A percentile compares a stretch with the other conserved stretches of the same genome.
These are phyloP conservation scores for Fregata magnificens DNA, from an alignment of 2,113 vertebrate species.

Conservation along the genomic window DNA sequence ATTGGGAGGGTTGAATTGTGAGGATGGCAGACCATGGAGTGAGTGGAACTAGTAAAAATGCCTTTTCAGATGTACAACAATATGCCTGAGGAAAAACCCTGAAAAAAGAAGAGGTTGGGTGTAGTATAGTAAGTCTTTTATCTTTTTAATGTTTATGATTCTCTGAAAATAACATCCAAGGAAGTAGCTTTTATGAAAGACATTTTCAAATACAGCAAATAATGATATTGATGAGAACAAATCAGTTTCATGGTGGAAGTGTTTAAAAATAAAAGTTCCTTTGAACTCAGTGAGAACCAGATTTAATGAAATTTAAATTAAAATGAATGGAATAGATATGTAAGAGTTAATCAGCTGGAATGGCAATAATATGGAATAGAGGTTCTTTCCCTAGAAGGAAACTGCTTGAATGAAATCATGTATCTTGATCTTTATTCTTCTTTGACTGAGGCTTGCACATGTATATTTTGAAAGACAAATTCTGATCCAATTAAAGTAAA, in stretches of 20 bases:
- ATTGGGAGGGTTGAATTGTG: not conserved
- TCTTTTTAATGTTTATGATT: slow-evolving; percentile 27
- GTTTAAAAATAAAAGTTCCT: slow-evolving; percentile 53
- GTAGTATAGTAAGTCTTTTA: not conserved
- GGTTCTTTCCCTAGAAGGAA: not conserved
- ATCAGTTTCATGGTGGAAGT: slow-evolving; percentile 7
- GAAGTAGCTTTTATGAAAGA: not conserved
- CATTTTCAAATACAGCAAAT: slow-evolving; percentile 5
- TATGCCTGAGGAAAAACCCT: not conserved
- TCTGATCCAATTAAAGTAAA: slow-evolving; percentile 10
- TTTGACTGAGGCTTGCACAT: not conserved
- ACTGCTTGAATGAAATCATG: not conserved
- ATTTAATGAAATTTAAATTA: slow-evolving; percentile 57
- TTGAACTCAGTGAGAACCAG: slow-evolving; percentile 39
- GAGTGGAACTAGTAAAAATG: not conserved
- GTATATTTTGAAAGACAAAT: slow-evolving; percentile 35
- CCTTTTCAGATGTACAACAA: not conserved
- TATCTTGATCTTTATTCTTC: slow-evolving; percentile 35
- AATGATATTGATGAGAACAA: slow-evolving; percentile 43
- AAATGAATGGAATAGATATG: not conserved
- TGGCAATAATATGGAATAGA: not conserved
- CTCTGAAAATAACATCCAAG: slow-evolving; percentile 10
- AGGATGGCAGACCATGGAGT: not conserved
- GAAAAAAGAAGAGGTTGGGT: not conserved
- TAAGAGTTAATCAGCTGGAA: slow-evolving; percentile 41